Base-by-base conservation (phyloP, 1,140 invertebrate species). In the Sogatella furcifera region DNA sequence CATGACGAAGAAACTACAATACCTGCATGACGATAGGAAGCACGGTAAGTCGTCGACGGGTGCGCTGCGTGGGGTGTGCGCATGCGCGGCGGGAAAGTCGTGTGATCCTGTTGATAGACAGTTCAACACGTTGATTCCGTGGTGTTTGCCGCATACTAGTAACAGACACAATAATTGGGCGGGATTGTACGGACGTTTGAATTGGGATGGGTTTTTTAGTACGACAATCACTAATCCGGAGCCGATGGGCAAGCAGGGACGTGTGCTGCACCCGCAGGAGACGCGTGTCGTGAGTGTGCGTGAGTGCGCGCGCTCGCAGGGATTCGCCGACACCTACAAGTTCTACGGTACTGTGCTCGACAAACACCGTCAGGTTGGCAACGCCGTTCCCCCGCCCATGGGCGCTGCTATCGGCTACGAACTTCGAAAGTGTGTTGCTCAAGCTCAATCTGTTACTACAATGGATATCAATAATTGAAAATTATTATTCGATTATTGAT, bases 151-250 rank as follows among this genome's bases (percentile, higher is more conserved):
- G 21, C 91, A 94, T 71, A 94, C 91, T 1, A 88, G 81, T 24
- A 90, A 92, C 73, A 73, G 90, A 22, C 88, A 94, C 72, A 90
- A 91, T 73, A 77, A 94, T 73, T 95, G 91, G 91, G 81, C 88
- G 0, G 82, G 81, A 0, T 74, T 83, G 34, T 84, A 83, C 62
- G 81, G 90, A 1, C 78, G 91, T 57, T 69, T 94, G 1, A 83
- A 86, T 59, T 92, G 89, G 89, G 81, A 90, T 68, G 90, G 89
- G 13, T 92, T 87, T 76, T 94, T 93, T 71, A 81, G 80, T 59
- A 94, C 90, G 2, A 92, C 89, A 8, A 80, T 86, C 55, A 92
- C 90, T n/a, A 92, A 92, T 76, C 90, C 90, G 43, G 90, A 93
- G 70, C 90, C 90, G 9, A 92, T 93, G 88, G 89, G 90, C 57